Base-by-base conservation (phyloP, 2,888 invertebrate species). In the Meliscaeva auricollis region DNA sequence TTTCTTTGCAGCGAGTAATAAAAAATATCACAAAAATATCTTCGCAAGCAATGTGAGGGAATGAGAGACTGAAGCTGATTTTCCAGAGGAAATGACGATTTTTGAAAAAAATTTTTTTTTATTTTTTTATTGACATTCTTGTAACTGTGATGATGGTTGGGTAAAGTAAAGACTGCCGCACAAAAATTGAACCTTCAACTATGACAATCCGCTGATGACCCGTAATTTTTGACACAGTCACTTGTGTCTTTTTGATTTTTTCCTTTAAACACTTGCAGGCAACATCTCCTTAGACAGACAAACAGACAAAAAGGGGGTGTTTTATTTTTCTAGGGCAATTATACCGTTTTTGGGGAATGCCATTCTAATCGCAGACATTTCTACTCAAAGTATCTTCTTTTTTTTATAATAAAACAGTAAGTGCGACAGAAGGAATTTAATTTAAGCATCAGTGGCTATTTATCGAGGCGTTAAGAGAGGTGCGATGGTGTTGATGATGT, bases 391-490 rank as follows among this genome's bases (percentile, higher is more conserved):
- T 72, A 76, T 80, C 84, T 60, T 22, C 4, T n/a, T 32, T 64
- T 62, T 62, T 30, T 58, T 78, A 69, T 81, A 85, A 85, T 85
- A 85, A 85, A 85, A 85, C 81, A 68, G 85, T 85, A 81, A 85
- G 85, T 77, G 81, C 85, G 85, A 85, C 85, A 85, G 85, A 85
- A 85, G 81, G 85, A 85, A 85, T 85, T 85, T 85, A 85, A 85
- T 85, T 85, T 85, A 85, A 81, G 76, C 85, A 81, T 85, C 85
- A 68, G 85, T 81, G 81, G 81, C 85, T 85, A 85, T 85, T 85
- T 85, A 85, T 85, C 85, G 85, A 85, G 72, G 85, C 85, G 81
- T 85, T 81, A 85, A 85, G 76, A 76, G 85, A 81, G 85, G 85
- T 79, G 78, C 22, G 82, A 82, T 72, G 82, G 52, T 83, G 84